These are phyloP conservation scores for Norana najaformis DNA, from an alignment of 2,888 invertebrate genomes.

Conservation along the genomic window DNA sequence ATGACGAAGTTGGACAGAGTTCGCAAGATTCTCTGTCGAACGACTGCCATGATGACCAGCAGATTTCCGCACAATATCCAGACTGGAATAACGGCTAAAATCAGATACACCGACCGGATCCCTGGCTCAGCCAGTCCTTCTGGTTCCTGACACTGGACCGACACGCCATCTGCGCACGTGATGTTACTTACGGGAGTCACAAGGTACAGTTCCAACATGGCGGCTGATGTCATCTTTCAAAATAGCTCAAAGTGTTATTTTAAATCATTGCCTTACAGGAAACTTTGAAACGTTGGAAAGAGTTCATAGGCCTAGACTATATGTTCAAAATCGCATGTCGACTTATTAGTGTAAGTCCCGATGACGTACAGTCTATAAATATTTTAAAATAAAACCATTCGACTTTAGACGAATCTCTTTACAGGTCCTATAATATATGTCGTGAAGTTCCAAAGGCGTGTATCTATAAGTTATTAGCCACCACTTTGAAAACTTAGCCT, in stretches of 20 bases:
- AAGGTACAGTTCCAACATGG: no score
- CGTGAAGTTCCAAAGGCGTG: not conserved
- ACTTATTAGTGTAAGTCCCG: not conserved
- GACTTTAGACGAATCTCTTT: no score
- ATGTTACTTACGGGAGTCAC: not conserved
- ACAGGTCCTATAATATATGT: no score
- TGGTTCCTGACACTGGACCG: not conserved
- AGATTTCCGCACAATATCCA: conserved; percentile 44
- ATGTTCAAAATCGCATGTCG: not conserved
- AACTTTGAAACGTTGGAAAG: no score
- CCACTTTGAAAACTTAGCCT: not conserved
- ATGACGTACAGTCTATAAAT: no score
- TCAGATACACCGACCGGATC: conserved; percentile 33
- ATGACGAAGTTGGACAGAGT: conserved; percentile 45
- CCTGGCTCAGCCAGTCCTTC: not conserved
- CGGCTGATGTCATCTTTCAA: not conserved
- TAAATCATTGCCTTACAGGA: not conserved
- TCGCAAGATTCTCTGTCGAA: conserved; percentile 35
- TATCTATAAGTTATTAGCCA: no score
- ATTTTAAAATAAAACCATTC: no score
- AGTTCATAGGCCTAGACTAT: not conserved
- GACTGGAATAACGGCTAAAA: conserved; percentile 38
- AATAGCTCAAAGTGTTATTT: not conserved
- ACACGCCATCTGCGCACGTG: not conserved
- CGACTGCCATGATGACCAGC: conserved; percentile 42